Conservation (phyloP, 2,888 invertebrate genomes). For the Tenthredo amoena region DNA sequence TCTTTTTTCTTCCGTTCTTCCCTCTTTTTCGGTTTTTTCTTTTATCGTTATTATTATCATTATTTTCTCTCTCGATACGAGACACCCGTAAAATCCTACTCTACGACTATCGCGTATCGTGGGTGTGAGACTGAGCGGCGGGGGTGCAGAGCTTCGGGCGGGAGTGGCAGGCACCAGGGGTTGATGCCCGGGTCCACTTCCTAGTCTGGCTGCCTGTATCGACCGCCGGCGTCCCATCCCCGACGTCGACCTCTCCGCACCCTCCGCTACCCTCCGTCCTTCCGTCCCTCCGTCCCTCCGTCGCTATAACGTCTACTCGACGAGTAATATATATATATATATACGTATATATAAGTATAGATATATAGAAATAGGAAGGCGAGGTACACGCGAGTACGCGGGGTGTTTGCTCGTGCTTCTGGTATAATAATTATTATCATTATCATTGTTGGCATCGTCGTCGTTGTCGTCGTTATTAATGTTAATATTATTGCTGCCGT, state of each 20-base stretch:
- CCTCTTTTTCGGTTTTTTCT: background rate
- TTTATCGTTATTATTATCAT: background rate
- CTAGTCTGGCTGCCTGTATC: conserved; percentile 76
- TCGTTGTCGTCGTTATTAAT: background rate
- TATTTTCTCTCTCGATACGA: background rate
- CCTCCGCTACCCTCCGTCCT: background rate
- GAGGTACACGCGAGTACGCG: conserved; percentile 24
- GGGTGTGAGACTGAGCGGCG: conserved; percentile 44
- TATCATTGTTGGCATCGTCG: conserved; percentile 26
- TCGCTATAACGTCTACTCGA: background rate
- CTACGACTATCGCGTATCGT: conserved; percentile 24
- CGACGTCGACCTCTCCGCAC: conserved; percentile 35
- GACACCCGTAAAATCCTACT: conserved; percentile 24
- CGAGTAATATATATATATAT: background rate
- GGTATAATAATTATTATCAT: conserved; percentile 2
- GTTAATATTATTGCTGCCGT: conserved; percentile 7
- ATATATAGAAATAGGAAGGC: background rate
- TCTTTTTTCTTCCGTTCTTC: background rate
- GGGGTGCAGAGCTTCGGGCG: conserved; percentile 7
- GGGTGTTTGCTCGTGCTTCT: conserved; percentile 41
- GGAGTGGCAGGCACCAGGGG: conserved; percentile 63
- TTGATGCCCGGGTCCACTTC: conserved; percentile 76
- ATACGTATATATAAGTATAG: background rate
- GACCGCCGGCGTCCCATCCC: conserved; percentile 70
- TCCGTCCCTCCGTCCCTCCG: background rate